phyloP scores from a whole-genome alignment of 2,797 vertebrate species.

The Lepus oiostolus region DNA sequence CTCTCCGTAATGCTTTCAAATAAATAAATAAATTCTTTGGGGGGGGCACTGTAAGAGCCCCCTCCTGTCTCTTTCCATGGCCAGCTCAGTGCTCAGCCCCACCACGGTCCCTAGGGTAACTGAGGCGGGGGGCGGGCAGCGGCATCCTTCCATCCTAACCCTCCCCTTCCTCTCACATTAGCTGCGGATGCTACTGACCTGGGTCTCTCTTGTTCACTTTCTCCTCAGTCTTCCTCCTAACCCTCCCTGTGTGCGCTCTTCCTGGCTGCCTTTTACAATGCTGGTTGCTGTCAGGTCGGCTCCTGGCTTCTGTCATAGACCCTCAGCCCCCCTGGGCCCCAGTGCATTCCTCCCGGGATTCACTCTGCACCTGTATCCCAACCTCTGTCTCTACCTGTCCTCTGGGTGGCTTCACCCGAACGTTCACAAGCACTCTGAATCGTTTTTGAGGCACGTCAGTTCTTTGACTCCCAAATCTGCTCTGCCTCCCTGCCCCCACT shows the following conservation, averaged over 20 bases:
- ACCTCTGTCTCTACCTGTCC: neutral
- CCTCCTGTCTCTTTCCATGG: neutral
- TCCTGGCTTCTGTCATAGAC: neutral
- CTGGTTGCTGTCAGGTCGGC: accelerated
- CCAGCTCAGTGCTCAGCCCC: neutral
- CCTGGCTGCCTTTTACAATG: neutral
- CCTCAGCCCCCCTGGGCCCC: neutral
- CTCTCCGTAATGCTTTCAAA: too few relatives aligned
- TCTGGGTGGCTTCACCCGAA: neutral
- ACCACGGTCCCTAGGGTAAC: too few relatives aligned
- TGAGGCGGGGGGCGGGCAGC: neutral
- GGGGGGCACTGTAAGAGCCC: too few relatives aligned
- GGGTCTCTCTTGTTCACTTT: neutral
- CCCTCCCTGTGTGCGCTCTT: accelerated
- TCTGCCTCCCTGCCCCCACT: too few relatives aligned
- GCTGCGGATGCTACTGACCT: neutral
- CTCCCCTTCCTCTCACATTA: neutral
- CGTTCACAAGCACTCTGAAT: neutral
- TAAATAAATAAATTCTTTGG: too few relatives aligned
- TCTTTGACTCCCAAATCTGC: neutral
- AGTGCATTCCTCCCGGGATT: too few relatives aligned
- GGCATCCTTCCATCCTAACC: neutral
- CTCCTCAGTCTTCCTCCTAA: neutral
- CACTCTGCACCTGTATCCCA: too few relatives aligned
- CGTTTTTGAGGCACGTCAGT: neutral